Base-by-base conservation (phyloP, 2,113 vertebrate species). In the Cettia cetti region DNA sequence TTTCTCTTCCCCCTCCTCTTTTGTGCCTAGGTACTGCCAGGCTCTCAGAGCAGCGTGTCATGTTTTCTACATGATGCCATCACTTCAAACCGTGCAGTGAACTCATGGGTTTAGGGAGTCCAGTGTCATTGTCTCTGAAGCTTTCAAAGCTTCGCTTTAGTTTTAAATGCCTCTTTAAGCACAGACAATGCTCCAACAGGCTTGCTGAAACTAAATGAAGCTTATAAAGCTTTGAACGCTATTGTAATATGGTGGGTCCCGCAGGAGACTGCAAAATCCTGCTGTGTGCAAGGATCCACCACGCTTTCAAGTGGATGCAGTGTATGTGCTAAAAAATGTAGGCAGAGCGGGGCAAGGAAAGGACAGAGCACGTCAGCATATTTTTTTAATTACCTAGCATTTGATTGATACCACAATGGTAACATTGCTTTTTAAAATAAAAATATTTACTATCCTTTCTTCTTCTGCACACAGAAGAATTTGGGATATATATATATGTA, bases 91-190 rank as follows among this genome's bases (percentile, higher is more conserved):
- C 13, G 1, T 57, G 63, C 83, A 75, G 66, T 76, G 92, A 95
- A 81, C 90, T 94, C 94, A 85, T 91, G 88, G 92, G 80, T 91
- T 96, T 71, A 81, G 83, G 80, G 92, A 94, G 82, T 52, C 88
- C 66, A 85, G 93, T 77, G 8, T 95, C 92, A 82, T 87, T 95
- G 90, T 92, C 94, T 95, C 92, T 90, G 96, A 95, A 92, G 94
- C 90, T 89, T 97, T 95, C 66, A 96, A 95, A 96, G 80, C 88
- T 90, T 96, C 59, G 64, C 92, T 82, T 96, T 92, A 78, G 91
- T 93, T 97, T 92, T 92, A 94, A 96, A 96, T 94, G 96, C 95
- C 90, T 95, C 80, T 95, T 96, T 96, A 96, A 94, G 94, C 93
- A 97, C 88, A 86, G 90, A 96, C 94, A 94, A 96, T 94, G 93